Percentiles rank a stretch among this genome's conserved stretches.
These are phyloP conservation scores for Formica exsecta DNA, from an alignment of 1,140 invertebrate genomes.

Conservation along the genomic window DNA sequence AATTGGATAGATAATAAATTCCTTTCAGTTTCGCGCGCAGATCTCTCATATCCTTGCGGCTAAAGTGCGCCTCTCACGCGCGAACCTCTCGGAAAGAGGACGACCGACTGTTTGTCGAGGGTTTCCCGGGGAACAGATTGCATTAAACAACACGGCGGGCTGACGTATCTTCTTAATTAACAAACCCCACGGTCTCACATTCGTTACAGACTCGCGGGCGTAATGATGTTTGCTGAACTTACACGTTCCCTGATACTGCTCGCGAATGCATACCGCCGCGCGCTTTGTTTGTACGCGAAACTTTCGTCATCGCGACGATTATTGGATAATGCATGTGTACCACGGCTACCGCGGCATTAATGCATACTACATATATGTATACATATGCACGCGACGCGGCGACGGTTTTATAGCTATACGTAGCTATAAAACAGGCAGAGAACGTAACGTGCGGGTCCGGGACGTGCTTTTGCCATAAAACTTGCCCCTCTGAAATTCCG, in stretches of 20 bases:
- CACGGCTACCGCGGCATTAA: conserved; percentile 29
- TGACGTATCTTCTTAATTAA: conserved; percentile 72
- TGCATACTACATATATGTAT: neutral
- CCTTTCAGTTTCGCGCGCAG: conserved; percentile 65
- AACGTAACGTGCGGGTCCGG: neutral
- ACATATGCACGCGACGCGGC: neutral
- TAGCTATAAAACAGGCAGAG: neutral
- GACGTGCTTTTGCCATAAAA: conserved; percentile 19
- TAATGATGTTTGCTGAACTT: conserved; percentile 62
- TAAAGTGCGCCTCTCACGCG: conserved; percentile 61
- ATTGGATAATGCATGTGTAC: conserved; percentile 46
- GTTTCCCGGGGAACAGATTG: conserved; percentile 67
- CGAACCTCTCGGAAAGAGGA: conserved; percentile 22
- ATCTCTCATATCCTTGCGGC: conserved; percentile 63
- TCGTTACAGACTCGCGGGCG: conserved; percentile 46
- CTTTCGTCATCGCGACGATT: conserved; percentile 57
- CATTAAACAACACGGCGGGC: conserved; percentile 72
- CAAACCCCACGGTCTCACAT: conserved; percentile 54
- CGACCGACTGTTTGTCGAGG: conserved; percentile 56
- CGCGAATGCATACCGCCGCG: conserved; percentile 24
- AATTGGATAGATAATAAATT: conserved; percentile 74
- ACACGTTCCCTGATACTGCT: conserved; percentile 31
- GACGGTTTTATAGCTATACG: neutral
- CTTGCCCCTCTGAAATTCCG: conserved; percentile 13
- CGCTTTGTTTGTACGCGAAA: conserved; percentile 39